Base-by-base conservation (phyloP, 2,797 vertebrate species). In the Ceyx erithaca region DNA sequence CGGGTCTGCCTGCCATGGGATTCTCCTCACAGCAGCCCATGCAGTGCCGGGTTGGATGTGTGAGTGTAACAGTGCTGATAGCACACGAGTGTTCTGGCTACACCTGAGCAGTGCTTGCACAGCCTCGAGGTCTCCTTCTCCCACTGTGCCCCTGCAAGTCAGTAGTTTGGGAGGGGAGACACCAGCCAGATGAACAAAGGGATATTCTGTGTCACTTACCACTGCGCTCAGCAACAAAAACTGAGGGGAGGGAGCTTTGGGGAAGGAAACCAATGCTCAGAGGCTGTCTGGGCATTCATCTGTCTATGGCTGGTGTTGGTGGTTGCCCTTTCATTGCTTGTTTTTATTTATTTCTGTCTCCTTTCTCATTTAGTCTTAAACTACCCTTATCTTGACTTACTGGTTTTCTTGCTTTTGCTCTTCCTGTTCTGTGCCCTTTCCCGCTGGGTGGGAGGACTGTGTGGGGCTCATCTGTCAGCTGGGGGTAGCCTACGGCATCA, bases 171-270 rank as follows among this genome's bases (percentile, higher is more conserved):
- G 51, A 85, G 23, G n/a, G 35, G 13, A 6, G 22, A 10, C 37
- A 2, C 14, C 18, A 37, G 25, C 9, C 26, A 63, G 49, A 72
- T 28, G n/a, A 52, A 78, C 40, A 48, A 3, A 70, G 64, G 71
- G 45, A 5, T 52, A 4, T 45, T 41, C 48, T 3, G 0, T 48
- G n/a, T 37, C 20, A 2, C 48, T 28, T n/a, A 6, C 13, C 7
- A 2, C 14, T 6, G 0, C 26, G 21, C 23, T 81, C 6, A 30
- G 85, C 25, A 70, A 6, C 48, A 57, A 67, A 66, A 79, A 7
- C 59, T 22, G 37, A n/a, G 5, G 37, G 31, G 37, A 40, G 19
- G 6, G 12, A 5, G 4, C 13, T 30, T 58, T 15, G 40, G 43
- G 48, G 16, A 25, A 22, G 64, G 90, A 43, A 35, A 31, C 9